These are phyloP conservation scores for Karalla daura DNA, from an alignment of 2,797 vertebrate species.

Conservation along the genomic window DNA sequence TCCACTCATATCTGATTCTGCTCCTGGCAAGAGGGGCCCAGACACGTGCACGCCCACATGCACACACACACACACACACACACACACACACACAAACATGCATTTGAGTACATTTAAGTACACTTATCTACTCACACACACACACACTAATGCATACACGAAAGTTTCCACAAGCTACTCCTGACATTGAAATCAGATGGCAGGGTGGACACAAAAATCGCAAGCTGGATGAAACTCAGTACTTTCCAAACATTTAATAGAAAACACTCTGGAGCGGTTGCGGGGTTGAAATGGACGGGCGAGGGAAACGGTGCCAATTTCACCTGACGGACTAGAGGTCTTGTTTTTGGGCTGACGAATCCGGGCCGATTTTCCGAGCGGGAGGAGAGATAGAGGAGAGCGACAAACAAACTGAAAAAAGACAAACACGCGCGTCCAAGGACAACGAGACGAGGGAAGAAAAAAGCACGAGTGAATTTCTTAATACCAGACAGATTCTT, in stretches of 20 bases:
- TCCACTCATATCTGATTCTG: conserved; percentile 83
- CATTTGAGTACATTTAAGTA: not conserved
- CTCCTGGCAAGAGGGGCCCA: conserved; percentile 61
- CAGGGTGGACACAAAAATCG: conserved; percentile 57
- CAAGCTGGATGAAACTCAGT: conserved; percentile 66
- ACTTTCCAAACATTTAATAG: conserved; percentile 71
- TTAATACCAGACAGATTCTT: conserved; percentile 16
- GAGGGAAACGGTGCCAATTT: conserved; percentile 47
- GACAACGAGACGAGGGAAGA: not conserved
- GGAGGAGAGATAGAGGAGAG: conserved; percentile 9
- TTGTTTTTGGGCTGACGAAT: conserved; percentile 43
- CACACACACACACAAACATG: conserved; percentile 15
- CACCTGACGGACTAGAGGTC: conserved; percentile 33
- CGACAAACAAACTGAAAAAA: not conserved
- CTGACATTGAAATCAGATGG: conserved; percentile 69
- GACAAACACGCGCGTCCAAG: not conserved
- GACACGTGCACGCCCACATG: conserved; percentile 3
- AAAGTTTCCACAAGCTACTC: conserved; percentile 48
- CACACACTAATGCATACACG: conserved; percentile 24
- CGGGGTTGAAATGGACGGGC: conserved; percentile 31
- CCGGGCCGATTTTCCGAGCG: conserved; percentile 19
- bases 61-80: not conserved
- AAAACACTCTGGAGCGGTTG: conserved; percentile 21
- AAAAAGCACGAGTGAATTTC: not conserved
- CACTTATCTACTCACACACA: conserved; percentile 25